Evolutionary conservation across 2,113 vertebrate genomes (phyloP).

Genomic region (Vulpes ferrilata): DNA sequence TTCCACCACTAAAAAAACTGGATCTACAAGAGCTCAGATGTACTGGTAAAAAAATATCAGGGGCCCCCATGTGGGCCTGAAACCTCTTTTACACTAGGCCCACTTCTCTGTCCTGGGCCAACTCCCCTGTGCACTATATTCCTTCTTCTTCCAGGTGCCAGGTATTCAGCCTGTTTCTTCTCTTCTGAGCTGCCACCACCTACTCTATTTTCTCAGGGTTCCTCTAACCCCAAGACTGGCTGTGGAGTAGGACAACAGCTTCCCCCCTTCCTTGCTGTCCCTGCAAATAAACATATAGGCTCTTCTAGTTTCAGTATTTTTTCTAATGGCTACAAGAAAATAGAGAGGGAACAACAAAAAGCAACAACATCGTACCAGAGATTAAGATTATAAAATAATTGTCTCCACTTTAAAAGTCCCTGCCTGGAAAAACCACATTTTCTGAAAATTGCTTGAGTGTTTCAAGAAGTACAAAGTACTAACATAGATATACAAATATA

Average conservation of each 20-base stretch:
- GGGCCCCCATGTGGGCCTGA: slow-evolving; percentile 61
- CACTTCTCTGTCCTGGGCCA: slow-evolving; percentile 76
- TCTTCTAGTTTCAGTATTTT: slow-evolving; percentile 76
- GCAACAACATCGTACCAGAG: slow-evolving; percentile 66
- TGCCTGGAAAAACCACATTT: slow-evolving; percentile 47
- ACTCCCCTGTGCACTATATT: slow-evolving; percentile 63
- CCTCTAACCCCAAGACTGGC: slow-evolving; percentile 79
- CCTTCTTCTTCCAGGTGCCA: slow-evolving; percentile 75
- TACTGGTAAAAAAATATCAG: slow-evolving; percentile 70
- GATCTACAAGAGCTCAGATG: slow-evolving; percentile 79
- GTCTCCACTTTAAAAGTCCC: slow-evolving; percentile 58
- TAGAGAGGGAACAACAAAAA: slow-evolving; percentile 68
- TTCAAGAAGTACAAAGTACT: slow-evolving; percentile 39
- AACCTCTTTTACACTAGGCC: slow-evolving; percentile 73
- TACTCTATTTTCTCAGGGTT: slow-evolving; percentile 78
- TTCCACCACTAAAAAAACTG: slow-evolving; percentile 80
- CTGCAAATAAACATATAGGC: slow-evolving; percentile 80
- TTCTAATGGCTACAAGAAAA: slow-evolving; percentile 74
- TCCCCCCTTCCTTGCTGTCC: slow-evolving; percentile 79
- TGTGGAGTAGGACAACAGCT: slow-evolving; percentile 75
- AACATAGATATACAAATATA: not conserved
- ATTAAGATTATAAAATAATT: slow-evolving; percentile 19
- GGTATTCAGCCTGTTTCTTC: slow-evolving; percentile 69
- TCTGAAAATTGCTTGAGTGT: slow-evolving; percentile 23
- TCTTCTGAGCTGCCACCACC: slow-evolving; percentile 80